phyloP scores from a whole-genome alignment of 2,888 invertebrate genomes.

The Erebia aethiops region DNA sequence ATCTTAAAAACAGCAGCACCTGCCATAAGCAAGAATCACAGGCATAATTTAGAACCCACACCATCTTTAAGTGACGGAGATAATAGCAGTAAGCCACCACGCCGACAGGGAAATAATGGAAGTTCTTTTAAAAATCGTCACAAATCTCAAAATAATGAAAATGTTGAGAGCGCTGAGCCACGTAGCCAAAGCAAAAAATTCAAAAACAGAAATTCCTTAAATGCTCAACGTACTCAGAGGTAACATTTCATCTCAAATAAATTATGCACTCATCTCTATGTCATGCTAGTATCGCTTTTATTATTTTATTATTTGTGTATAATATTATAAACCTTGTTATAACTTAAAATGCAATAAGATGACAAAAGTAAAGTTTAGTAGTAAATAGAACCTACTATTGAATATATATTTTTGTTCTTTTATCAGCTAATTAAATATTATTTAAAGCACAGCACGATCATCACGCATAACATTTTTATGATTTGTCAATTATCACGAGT shows the following conservation, averaged over 20 bases:
- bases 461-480: not conserved
- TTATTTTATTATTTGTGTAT: no score
- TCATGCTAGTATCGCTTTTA: not conserved
- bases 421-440: conserved; percentile 1
- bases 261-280: not conserved
- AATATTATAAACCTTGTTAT: no score
- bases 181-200: conserved; percentile 70
- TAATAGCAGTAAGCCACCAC: conserved; percentile 78
- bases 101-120: conserved; percentile 77
- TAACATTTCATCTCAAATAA: conserved; percentile 44
- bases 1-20: conserved; percentile 91
- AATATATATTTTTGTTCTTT: not conserved
- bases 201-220: conserved; percentile 69
- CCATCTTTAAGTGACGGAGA: conserved; percentile 85
- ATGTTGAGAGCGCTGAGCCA: conserved; percentile 58
- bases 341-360: no score
- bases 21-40: conserved; percentile 77
- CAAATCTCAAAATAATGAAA: conserved; percentile 68
- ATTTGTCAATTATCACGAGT: not conserved
- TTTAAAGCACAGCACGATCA: not conserved
- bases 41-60: conserved; percentile 86
- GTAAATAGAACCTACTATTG: not conserved
- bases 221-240: conserved; percentile 71
- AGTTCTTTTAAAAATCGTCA: conserved; percentile 84
- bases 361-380: not conserved